phyloP scores from a whole-genome alignment of 2,113 vertebrate species.

The Hippoglossus stenolepis region DNA sequence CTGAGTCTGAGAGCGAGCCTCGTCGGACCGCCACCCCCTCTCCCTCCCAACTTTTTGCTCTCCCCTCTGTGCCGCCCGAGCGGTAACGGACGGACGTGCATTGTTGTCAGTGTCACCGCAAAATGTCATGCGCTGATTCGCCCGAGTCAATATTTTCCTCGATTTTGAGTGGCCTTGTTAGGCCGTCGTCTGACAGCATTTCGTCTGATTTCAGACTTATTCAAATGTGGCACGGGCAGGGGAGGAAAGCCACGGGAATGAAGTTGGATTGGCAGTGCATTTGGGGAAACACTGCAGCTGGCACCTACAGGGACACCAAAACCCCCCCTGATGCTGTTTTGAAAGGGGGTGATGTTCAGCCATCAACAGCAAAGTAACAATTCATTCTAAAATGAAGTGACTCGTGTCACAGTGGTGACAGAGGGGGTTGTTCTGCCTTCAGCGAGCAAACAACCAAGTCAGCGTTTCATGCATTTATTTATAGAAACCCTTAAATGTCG shows the following conservation, averaged over 20 bases:
- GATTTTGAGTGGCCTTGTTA: conserved; percentile 55
- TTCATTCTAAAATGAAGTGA: conserved; percentile 55
- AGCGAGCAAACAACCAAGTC: conserved; percentile 43
- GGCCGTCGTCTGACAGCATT: conserved; percentile 49
- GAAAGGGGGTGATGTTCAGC: background rate
- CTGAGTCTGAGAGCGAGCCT: conserved; percentile 41
- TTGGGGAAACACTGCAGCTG: conserved; percentile 33
- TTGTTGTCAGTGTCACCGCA: conserved; percentile 46
- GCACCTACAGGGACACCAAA: conserved; percentile 30
- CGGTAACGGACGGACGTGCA: conserved; percentile 20
- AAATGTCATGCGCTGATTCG: conserved; percentile 47
- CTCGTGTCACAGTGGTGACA: conserved; percentile 57
- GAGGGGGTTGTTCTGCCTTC: conserved; percentile 31
- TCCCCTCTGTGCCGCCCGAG: conserved; percentile 33
- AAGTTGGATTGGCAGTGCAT: conserved; percentile 24
- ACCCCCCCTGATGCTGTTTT: conserved; percentile 10
- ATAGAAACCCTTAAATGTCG: conserved; percentile 44
- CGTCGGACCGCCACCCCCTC: conserved; percentile 6
- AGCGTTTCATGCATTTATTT: conserved; percentile 52
- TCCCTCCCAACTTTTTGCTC: conserved; percentile 18
- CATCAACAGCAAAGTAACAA: conserved; percentile 41
- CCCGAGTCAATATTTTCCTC: conserved; percentile 47
- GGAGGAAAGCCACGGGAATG: conserved; percentile 17
- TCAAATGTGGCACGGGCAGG: conserved; percentile 35
- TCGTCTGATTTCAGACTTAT: conserved; percentile 50